These are phyloP conservation scores for Macrochelys suwanniensis DNA, from an alignment of 2,797 vertebrate species.

Conservation along the genomic window DNA sequence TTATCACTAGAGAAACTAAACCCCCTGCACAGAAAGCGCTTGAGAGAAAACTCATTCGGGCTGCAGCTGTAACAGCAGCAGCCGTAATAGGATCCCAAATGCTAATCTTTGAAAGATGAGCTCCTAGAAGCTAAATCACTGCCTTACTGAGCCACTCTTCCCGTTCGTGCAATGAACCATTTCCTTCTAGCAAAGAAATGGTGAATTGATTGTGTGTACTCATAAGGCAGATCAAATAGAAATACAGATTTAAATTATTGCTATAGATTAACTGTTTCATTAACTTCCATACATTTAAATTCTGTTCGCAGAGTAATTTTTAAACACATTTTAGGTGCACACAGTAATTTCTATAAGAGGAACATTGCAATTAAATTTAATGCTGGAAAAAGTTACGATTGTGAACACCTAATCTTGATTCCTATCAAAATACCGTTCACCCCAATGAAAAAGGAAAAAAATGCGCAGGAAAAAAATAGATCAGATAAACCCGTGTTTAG, in stretches of 20 bases:
- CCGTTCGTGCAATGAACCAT: neutral
- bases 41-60: conserved; percentile 2
- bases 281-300: conserved; percentile 57
- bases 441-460: neutral
- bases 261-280: conserved; percentile 28
- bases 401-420: neutral
- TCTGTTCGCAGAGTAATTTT: neutral
- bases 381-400: neutral
- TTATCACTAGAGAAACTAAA: neutral
- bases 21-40: neutral
- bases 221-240: conserved; percentile 14
- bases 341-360: neutral
- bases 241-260: conserved; percentile 37
- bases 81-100: neutral
- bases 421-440: neutral
- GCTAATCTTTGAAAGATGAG: neutral
- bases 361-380: neutral
- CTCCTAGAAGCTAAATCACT: neutral
- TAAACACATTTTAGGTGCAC: neutral
- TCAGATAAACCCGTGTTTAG: neutral
- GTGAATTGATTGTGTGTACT: conserved; percentile 27
- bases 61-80: neutral
- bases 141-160: conserved; percentile 15
- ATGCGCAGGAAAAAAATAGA: neutral
- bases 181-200: conserved; percentile 24